These are phyloP conservation scores for Phasianus colchicus DNA, from an alignment of 2,113 vertebrate species.

Conservation along the genomic window DNA sequence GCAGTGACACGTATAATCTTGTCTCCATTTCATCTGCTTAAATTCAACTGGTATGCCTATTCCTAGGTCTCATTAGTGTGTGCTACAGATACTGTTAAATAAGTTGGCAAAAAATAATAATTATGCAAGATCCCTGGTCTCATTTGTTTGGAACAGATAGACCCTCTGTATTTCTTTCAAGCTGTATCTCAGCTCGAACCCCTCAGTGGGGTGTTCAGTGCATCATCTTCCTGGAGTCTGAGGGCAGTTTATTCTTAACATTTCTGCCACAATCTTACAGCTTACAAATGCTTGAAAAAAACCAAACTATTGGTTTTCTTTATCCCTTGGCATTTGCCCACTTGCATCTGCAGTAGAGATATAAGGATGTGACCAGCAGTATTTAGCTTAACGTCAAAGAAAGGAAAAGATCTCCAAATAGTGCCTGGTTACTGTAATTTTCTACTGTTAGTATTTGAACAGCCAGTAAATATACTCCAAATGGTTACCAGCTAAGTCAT, in stretches of 20 bases:
- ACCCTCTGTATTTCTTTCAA: not conserved
- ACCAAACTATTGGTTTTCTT: not conserved
- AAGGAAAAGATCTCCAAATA: not conserved
- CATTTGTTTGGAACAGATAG: not conserved
- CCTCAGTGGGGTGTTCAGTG: not conserved
- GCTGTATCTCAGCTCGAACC: no score
- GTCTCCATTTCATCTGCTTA: slow-evolving; percentile 13
- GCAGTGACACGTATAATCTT: not conserved
- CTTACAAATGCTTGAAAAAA: not conserved
- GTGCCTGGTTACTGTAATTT: not conserved
- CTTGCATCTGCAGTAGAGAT: not conserved
- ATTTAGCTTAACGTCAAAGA: not conserved
- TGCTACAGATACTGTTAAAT: not conserved
- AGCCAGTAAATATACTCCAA: not conserved
- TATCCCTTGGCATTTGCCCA: not conserved
- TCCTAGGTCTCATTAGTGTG: not conserved
- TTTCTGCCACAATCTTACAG: not conserved
- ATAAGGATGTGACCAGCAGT: not conserved
- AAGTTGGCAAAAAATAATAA: not conserved
- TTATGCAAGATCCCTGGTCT: not conserved
- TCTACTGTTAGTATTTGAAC: not conserved
- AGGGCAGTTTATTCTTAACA: not conserved
- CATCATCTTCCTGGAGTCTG: not conserved
- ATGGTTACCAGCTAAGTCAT: not conserved
- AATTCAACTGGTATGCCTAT: not conserved